Base-by-base conservation (phyloP, 2,888 invertebrate species). In the Leistus spinibarbis region DNA sequence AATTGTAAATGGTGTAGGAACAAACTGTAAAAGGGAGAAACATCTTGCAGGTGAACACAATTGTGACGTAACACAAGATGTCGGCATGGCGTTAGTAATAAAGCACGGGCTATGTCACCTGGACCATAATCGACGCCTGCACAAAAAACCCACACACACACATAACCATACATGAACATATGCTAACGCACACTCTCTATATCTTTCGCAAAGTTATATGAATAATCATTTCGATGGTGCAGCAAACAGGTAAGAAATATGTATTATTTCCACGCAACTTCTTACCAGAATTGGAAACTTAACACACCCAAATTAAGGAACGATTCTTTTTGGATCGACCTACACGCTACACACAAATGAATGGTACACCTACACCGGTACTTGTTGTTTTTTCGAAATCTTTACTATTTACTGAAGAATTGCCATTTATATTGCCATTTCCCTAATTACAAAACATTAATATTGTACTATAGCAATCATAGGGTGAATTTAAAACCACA, bases 241-340 rank as follows among this genome's bases (percentile, higher is more conserved):
- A 19, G 62, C 62, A 53, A 70, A 62, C 63, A 62, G 22, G 60
- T 62, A 63, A 70, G 62, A 70, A 62, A 70, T 60, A 70, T 70
- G 70, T 70, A 57, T 27, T 27, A 69, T 69, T 60, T 69, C 69
- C 57, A 60, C 57, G 60, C 23, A 54, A 53, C 13, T 68, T 54
- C 20, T 53, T 23, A 20, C 24, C 69, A 19, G 60, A 69, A 69
- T 60, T 27, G 69, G 69, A 60, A 60, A 69, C 69, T 69, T 13
- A 60, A 69, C 69, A 57, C 69, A 20, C 69, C 69, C 57, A 60
- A 64, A 64, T n/a, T 24, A n/a, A 64, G 22, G 57, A 57, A 9
- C 57, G 57, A 16, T 20, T 20, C 7, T 20, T 19, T 22, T 20
- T 60, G 60, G 19, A 16, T 4, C 60, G 13, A 60, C 60, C 60